These are phyloP conservation scores for Euplexia lucipara DNA, from an alignment of 2,888 invertebrate species.

Conservation along the genomic window DNA sequence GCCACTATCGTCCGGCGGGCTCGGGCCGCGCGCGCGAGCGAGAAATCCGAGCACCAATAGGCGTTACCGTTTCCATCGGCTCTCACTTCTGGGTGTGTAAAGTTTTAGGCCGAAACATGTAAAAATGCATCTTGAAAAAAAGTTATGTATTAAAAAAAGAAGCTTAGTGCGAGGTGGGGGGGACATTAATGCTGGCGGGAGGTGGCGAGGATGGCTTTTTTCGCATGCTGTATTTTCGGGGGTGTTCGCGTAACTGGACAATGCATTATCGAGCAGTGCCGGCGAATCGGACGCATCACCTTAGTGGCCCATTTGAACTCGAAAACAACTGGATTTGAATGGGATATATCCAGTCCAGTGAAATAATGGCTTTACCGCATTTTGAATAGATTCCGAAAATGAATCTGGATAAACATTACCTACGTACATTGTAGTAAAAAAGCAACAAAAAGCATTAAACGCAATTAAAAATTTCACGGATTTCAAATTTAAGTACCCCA, in stretches of 20 bases:
- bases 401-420: conserved; percentile 49
- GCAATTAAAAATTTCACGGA: conserved; percentile 69
- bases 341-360: conserved; percentile 51
- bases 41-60: conserved; percentile 84
- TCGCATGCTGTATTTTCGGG: conserved; percentile 90
- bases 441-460: conserved; percentile 58
- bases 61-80: conserved; percentile 85
- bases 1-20: conserved; percentile 87
- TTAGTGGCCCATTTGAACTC: conserved; percentile 83
- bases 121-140: conserved; percentile 91
- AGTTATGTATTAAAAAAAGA: conserved; percentile 91
- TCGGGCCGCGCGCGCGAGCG: conserved; percentile 75
- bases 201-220: conserved; percentile 89
- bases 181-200: conserved; percentile 88
- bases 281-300: conserved; percentile 84
- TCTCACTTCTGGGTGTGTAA: conserved; percentile 89
- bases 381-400: conserved; percentile 49
- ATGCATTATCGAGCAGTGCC: conserved; percentile 87
- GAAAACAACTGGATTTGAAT: conserved; percentile 76
- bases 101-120: conserved; percentile 91
- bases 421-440: conserved; percentile 53
- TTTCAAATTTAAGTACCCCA: conserved; percentile 63
- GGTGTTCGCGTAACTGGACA: conserved; percentile 88
- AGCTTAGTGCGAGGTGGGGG: conserved; percentile 90
- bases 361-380: conserved; percentile 46